Evolutionary conservation across 1,140 invertebrate genomes (phyloP), one percentile per base, ranked within the genome.

Genomic region (Platyscapa corneri): DNA sequence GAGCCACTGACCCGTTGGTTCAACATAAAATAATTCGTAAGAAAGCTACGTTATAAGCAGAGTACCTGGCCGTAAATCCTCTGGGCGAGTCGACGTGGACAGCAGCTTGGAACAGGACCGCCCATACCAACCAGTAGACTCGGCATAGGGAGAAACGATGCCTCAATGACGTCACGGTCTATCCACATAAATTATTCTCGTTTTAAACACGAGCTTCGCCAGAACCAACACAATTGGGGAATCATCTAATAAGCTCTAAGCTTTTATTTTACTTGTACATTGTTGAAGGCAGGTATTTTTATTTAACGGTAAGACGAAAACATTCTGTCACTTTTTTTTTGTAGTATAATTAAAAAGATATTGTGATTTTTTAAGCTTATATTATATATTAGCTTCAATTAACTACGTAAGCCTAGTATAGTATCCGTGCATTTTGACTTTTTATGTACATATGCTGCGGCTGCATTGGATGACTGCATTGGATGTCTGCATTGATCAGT

Each of bases 91-190:
- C 98, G 74, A 99, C 97, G 90, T 99, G 98, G 14, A 99, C 98
- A 67, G 98, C 98, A 39, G 99, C 98, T 93, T 98, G 97, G 94
- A 99, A 99, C 30, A 99, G 95, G 56, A 99, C 98, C n/a, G 99
- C 98, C 98, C 98, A 99, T n/a, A 99, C 99, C 83, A 99, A 94
- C 99, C 99, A 99, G 91, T 99, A 99, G 1, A 98, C 98, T 81
- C 98, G 96, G 90, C 98, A 99, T 10, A 99, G 94, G 0, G 98
- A 99, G 94, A 99, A 99, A 86, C 97, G 96, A 23, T 86, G 85
- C 67, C 74, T 65, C 80, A 49, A 74, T 46, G 85, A 60, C 70
- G 32, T 49, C 37, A 27, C 20, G 7, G 30, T 23, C n/a, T 74
- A 32, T 42, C 70, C 37, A 74, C 70, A 74, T 27, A 82, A 75